Evolutionary conservation across 2,888 invertebrate species (phyloP), one percentile per base, ranked within the genome.

Genomic region (Leptura quadrifasciata): DNA sequence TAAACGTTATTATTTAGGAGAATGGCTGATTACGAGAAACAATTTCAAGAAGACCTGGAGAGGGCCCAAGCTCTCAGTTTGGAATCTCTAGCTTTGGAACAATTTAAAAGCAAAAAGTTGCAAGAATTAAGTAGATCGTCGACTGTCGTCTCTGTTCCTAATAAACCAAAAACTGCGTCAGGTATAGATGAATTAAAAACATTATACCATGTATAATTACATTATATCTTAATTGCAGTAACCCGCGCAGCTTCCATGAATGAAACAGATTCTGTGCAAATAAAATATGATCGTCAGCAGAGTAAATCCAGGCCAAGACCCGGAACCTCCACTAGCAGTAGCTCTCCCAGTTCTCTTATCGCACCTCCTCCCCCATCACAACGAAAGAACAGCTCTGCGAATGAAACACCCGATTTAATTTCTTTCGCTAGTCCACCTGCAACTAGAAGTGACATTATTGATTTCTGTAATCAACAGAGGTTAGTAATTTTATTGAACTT

Each of bases 51-150:
- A 79, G 96, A 97, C 87, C 90, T 97, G 88, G 96, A 97, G 89
- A 94, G 94, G 88, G 97, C 97, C 1, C 95, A 95, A 87, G 96
- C 96, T 69, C 90, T 97, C 64, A 97, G 96, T 90, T 90, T 97
- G 86, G 96, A 97, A 90, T 95, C 95, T 85, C 91, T 96, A 82
- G 96, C 96, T 55, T 90, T 96, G 81, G 96, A 96, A 86, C 94
- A 95, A 87, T 96, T 95, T 88, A 92, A 94, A 79, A 93, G 94
- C 88, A 95, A 93, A 88, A 90, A 92, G 74, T 72, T 88, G 69
- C 87, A 88, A 78, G 87, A 88, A 81, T 79, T 88, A 71, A 85
- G 85, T 79, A 81, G 83, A 72, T 79, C 75, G 69, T 68, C 78
- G 10, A 76, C 79, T 2, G 70, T 75, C 10, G 70, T 76, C 15